These are phyloP conservation scores for Columba livia DNA, from an alignment of 2,113 vertebrate species.

Conservation along the genomic window DNA sequence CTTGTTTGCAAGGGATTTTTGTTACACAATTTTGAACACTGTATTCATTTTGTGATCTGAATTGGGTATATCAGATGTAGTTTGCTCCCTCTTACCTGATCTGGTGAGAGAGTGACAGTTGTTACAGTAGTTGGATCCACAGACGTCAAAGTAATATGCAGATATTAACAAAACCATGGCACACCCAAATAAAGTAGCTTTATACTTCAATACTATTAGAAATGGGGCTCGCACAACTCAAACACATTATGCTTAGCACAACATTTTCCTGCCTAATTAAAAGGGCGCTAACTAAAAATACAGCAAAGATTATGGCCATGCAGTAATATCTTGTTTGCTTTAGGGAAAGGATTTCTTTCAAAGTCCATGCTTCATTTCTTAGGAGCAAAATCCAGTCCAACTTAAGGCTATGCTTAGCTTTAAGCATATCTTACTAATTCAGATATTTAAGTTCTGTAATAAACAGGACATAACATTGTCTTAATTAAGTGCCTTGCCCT, in stretches of 20 bases:
- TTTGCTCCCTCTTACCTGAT: background rate
- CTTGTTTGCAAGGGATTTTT: background rate
- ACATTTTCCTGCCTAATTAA: background rate
- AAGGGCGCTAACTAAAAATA: background rate
- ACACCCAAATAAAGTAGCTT: background rate
- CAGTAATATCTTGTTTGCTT: background rate
- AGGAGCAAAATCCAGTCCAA: background rate
- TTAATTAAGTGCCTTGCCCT: background rate
- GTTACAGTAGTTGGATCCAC: background rate
- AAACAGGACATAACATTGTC: background rate
- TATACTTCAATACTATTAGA: background rate
- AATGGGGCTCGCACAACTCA: background rate
- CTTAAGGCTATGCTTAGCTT: background rate
- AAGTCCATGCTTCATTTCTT: background rate
- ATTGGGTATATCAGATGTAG: background rate
- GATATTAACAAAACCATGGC: rapidly evolving
- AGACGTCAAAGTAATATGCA: background rate
- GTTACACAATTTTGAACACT: background rate
- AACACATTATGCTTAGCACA: background rate
- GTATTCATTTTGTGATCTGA: background rate
- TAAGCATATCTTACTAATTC: background rate
- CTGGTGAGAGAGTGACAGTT: background rate
- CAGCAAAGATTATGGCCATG: background rate
- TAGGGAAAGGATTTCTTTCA: background rate
- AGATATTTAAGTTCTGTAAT: background rate